These are phyloP conservation scores for Leptatherina wallacei DNA, from an alignment of 2,797 vertebrate species.

Conservation along the genomic window DNA sequence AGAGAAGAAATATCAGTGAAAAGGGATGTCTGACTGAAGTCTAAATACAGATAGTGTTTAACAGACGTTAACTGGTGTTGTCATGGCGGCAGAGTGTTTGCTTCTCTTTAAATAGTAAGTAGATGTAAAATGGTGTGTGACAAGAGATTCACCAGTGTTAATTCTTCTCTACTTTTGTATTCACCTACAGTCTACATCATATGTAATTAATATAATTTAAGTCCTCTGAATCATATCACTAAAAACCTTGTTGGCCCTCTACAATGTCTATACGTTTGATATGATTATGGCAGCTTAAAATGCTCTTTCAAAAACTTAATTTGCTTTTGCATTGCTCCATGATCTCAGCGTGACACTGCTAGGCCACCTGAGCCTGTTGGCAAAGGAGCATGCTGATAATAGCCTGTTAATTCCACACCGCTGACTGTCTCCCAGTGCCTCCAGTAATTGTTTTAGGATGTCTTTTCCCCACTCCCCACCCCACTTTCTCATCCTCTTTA, in stretches of 20 bases:
- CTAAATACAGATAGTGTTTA: slow-evolving; percentile 28
- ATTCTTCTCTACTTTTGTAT: background rate
- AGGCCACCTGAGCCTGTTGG: slow-evolving; percentile 57
- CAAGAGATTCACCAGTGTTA: background rate
- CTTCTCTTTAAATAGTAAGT: slow-evolving; percentile 16
- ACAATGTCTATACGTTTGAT: slow-evolving; percentile 20
- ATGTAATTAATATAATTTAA: slow-evolving; percentile 13
- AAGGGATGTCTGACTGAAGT: slow-evolving; percentile 38
- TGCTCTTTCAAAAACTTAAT: slow-evolving; percentile 29
- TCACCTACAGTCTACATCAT: slow-evolving; percentile 5
- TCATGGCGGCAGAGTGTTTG: slow-evolving; percentile 4
- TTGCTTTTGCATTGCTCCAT: slow-evolving; percentile 28
- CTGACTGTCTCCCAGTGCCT: slow-evolving; percentile 58
- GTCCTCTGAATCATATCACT: slow-evolving; percentile 27
- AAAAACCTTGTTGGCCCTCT: slow-evolving; percentile 27
- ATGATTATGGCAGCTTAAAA: slow-evolving; percentile 19
- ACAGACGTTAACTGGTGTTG: slow-evolving; percentile 16
- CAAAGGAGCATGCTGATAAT: slow-evolving; percentile 65
- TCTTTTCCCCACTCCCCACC: background rate
- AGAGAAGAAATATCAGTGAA: slow-evolving; percentile 22
- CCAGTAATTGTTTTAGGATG: slow-evolving; percentile 26
- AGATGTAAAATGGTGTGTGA: background rate
- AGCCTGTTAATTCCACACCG: slow-evolving; percentile 69
- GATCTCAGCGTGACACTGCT: slow-evolving; percentile 31
- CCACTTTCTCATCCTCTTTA: slow-evolving; percentile 3